phyloP scores from a whole-genome alignment of 2,797 vertebrate species.

The Rhynchotus rufescens region DNA sequence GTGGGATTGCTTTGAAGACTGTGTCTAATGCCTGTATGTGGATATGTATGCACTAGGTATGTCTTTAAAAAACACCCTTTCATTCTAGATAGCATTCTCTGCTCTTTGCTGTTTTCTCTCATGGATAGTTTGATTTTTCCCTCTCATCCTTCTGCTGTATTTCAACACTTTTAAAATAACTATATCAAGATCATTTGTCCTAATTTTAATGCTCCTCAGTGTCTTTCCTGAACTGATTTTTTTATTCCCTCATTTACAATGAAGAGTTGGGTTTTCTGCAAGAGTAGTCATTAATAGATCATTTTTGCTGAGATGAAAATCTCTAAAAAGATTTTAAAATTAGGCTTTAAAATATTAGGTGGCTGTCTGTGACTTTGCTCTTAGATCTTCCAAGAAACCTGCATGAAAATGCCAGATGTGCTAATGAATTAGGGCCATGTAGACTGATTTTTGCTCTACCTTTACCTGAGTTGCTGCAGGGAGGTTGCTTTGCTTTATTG shows the following conservation, averaged over 20 bases:
- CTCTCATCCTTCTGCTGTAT: background rate
- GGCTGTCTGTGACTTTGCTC: background rate
- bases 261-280: background rate
- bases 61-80: background rate
- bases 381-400: background rate
- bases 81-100: background rate
- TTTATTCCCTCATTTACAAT: background rate
- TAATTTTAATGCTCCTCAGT: background rate
- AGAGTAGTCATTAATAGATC: background rate
- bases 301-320: background rate
- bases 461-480: background rate
- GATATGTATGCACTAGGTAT: accelerated
- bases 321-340: background rate
- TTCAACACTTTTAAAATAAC: background rate
- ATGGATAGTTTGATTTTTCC: background rate
- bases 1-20: background rate
- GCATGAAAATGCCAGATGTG: background rate
- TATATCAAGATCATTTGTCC: background rate
- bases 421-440: background rate
- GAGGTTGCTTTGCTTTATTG: background rate
- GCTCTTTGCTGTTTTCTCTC: background rate
- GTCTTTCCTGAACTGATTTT: background rate
- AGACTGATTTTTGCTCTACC: background rate
- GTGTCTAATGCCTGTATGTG: background rate
- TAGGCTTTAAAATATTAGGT: background rate